Percentiles rank a stretch among this genome's conserved stretches.
These are phyloP conservation scores for Apis laboriosa DNA, from an alignment of 1,140 invertebrate species.

Conservation along the genomic window DNA sequence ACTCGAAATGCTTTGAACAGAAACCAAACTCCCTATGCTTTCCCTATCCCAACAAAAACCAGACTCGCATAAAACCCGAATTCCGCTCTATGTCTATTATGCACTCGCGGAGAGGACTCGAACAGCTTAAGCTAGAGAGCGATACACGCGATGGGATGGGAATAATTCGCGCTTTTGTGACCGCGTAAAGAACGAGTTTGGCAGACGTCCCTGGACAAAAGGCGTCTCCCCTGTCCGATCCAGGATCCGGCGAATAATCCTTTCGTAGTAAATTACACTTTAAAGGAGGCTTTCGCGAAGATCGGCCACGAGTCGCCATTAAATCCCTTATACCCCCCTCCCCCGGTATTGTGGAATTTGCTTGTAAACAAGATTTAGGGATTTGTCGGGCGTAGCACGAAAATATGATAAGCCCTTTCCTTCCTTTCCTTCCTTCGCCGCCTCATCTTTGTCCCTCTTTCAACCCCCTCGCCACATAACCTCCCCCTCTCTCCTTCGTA, in stretches of 20 bases:
- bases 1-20: too few relatives aligned
- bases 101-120: background rate
- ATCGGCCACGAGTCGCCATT: slow-evolving; percentile 63
- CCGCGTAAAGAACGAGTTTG: slow-evolving; percentile 65
- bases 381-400: slow-evolving; percentile 70
- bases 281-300: slow-evolving; percentile 67
- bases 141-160: background rate
- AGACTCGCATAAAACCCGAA: too few relatives aligned
- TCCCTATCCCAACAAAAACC: too few relatives aligned
- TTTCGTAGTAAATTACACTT: slow-evolving; percentile 75
- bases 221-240: slow-evolving; percentile 49
- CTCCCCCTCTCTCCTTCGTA: background rate
- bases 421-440: slow-evolving; percentile 39
- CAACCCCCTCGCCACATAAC: background rate
- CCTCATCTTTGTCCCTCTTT: slow-evolving; percentile 17
- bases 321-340: slow-evolving; percentile 60
- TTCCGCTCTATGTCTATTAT: background rate
- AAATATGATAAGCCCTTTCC: slow-evolving; percentile 73
- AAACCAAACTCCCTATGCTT: too few relatives aligned
- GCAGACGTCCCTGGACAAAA: slow-evolving; percentile 58
- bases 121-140: background rate
- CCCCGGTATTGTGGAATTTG: slow-evolving; percentile 72
- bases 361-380: slow-evolving; percentile 77
- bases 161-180: slow-evolving; percentile 63
- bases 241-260: slow-evolving; percentile 69